These are phyloP conservation scores for Poecilia velifera DNA, from an alignment of 2,797 vertebrate genomes.

Conservation along the genomic window DNA sequence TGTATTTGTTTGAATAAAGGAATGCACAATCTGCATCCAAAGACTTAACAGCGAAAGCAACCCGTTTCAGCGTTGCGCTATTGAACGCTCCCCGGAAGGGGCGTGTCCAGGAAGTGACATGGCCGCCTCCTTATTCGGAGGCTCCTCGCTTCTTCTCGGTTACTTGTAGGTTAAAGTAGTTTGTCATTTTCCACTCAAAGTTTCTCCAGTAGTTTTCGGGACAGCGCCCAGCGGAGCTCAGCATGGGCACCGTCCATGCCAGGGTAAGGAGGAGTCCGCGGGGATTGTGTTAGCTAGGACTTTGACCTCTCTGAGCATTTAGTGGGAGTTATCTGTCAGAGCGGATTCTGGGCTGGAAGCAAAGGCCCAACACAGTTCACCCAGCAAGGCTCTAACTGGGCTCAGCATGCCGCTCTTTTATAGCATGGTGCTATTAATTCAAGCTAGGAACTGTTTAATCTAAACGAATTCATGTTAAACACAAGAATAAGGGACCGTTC, in stretches of 20 bases:
- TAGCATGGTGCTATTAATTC: not conserved
- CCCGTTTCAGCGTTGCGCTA: not conserved
- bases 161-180: conserved; percentile 51
- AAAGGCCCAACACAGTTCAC: conserved; percentile 21
- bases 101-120: conserved; percentile 81
- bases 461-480: not conserved
- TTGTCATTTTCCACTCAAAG: not conserved
- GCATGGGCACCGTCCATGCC: conserved; percentile 94
- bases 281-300: not conserved
- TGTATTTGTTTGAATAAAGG: not conserved
- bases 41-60: not conserved
- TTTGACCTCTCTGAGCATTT: conserved; percentile 74
- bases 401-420: conserved; percentile 2
- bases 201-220: conserved; percentile 10
- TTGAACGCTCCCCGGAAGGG: conserved; percentile 50
- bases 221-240: conserved; percentile 45
- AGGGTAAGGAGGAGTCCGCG: conserved; percentile 82
- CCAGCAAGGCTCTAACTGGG: not conserved
- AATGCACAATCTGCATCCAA: not conserved
- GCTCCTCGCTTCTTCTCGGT: conserved; percentile 34
- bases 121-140: conserved; percentile 67
- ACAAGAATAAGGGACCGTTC: not conserved
- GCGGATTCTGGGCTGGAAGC: not conserved
- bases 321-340: conserved; percentile 13
- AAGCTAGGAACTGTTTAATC: not conserved